Conservation (phyloP, 2,797 vertebrate species). For the Salarias fasciatus region DNA sequence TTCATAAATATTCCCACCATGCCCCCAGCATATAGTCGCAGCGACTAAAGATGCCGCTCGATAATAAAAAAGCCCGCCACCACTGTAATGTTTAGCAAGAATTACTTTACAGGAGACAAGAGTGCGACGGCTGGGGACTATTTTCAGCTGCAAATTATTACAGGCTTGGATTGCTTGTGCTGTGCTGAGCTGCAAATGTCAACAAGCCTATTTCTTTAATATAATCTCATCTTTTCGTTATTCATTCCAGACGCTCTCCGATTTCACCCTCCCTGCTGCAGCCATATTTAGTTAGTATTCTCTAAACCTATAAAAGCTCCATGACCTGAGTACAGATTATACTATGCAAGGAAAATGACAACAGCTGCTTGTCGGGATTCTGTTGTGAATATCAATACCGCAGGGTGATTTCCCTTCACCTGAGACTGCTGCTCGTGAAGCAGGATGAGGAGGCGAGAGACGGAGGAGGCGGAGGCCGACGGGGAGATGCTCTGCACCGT, state of each 20-base stretch:
- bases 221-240: neutral
- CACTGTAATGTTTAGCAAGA: neutral
- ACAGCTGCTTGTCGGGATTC: neutral
- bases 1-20: too few relatives aligned
- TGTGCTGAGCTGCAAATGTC: neutral
- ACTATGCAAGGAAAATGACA: neutral
- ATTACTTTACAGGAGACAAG: neutral
- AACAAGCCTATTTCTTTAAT: neutral
- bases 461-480: slow-evolving; percentile 57
- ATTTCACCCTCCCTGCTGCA: neutral
- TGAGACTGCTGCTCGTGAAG: slow-evolving; percentile 78
- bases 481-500: slow-evolving; percentile 79
- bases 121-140: neutral
- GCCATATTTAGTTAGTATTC: neutral
- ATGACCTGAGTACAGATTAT: neutral
- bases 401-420: slow-evolving; percentile 59
- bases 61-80: neutral
- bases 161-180: neutral
- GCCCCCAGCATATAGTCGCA: too few relatives aligned
- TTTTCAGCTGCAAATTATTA: slow-evolving; percentile 9
- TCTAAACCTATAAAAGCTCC: neutral
- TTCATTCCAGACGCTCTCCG: neutral
- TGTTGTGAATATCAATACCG: slow-evolving; percentile 3
- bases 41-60: too few relatives aligned
- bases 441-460: slow-evolving; percentile 78